Conservation (phyloP, 2,888 invertebrate species). For the Therioaphis trifolii region DNA sequence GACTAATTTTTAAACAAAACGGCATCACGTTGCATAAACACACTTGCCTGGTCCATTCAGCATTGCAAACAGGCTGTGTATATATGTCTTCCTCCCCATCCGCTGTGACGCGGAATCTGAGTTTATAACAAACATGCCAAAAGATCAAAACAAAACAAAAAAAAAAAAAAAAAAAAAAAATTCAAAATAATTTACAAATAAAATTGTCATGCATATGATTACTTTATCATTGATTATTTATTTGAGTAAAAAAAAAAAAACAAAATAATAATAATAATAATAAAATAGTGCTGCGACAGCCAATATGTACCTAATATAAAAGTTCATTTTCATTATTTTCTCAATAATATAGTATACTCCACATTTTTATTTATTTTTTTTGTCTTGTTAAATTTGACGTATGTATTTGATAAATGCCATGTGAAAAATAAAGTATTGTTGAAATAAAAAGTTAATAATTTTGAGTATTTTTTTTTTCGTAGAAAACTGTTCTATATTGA, state of each 20-base stretch:
- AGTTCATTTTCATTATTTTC: too few species aligned
- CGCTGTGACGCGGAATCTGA: slow-evolving; percentile 67
- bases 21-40: slow-evolving; percentile 10
- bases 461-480: too few species aligned
- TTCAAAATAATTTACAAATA: slow-evolving; percentile 45
- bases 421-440: too few species aligned
- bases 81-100: slow-evolving; percentile 66
- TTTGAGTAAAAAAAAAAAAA: background rate
- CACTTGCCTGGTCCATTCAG: slow-evolving; percentile 77
- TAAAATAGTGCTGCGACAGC: background rate
- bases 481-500: too few species aligned
- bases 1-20: slow-evolving; percentile 14
- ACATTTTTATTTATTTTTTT: too few species aligned
- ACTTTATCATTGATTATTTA: background rate
- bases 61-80: slow-evolving; percentile 74
- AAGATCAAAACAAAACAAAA: slow-evolving; percentile 58
- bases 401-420: too few species aligned
- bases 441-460: too few species aligned
- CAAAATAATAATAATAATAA: too few species aligned
- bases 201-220: slow-evolving; percentile 46
- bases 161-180: slow-evolving; percentile 54
- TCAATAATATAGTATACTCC: too few species aligned
- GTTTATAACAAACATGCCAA: slow-evolving; percentile 64
- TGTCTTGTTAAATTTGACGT: too few species aligned
- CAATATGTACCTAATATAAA: too few species aligned